A percentile compares a stretch with the other conserved stretches of the same genome.
Conservation (phyloP, 2,888 invertebrate genomes). For the Xanthorhoe designata region DNA sequence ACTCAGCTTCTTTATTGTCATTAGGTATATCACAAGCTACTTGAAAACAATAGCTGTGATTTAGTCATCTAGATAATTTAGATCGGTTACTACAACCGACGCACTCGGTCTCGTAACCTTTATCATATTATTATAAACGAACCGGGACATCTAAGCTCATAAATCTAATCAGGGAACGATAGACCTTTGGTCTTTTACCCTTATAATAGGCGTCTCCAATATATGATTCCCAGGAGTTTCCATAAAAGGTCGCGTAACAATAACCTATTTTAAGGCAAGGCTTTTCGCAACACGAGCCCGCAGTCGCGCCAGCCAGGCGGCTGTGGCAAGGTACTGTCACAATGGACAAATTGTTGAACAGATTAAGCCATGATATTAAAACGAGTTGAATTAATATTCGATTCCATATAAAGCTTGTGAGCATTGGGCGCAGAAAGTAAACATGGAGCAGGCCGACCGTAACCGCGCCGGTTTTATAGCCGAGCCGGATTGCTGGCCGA, state of each 20-base stretch:
- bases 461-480: slow-evolving; percentile 71
- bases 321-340: slow-evolving; percentile 42
- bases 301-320: slow-evolving; percentile 69
- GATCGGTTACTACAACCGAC: slow-evolving; percentile 4
- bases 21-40: slow-evolving; percentile 44
- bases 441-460: slow-evolving; percentile 61
- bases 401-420: slow-evolving; percentile 29
- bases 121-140: slow-evolving; percentile 34
- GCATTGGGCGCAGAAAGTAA: slow-evolving; percentile 56
- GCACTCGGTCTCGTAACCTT: slow-evolving; percentile 27
- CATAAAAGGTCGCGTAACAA: slow-evolving; percentile 73
- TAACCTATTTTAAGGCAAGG: slow-evolving; percentile 65
- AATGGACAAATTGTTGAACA: slow-evolving; percentile 38
- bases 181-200: slow-evolving; percentile 59
- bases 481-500: slow-evolving; percentile 66
- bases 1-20: slow-evolving; percentile 45
- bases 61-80: slow-evolving; percentile 24
- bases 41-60: slow-evolving; percentile 48
- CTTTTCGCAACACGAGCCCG: slow-evolving; percentile 63
- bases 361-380: slow-evolving; percentile 36
- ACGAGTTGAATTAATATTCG: slow-evolving; percentile 32
- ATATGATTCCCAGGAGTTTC: slow-evolving; percentile 62
- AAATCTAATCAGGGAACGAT: slow-evolving; percentile 57
- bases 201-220: slow-evolving; percentile 56
- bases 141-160: slow-evolving; percentile 49